These are phyloP conservation scores for Ylistrum balloti DNA, from an alignment of 1,140 invertebrate species.

Conservation along the genomic window DNA sequence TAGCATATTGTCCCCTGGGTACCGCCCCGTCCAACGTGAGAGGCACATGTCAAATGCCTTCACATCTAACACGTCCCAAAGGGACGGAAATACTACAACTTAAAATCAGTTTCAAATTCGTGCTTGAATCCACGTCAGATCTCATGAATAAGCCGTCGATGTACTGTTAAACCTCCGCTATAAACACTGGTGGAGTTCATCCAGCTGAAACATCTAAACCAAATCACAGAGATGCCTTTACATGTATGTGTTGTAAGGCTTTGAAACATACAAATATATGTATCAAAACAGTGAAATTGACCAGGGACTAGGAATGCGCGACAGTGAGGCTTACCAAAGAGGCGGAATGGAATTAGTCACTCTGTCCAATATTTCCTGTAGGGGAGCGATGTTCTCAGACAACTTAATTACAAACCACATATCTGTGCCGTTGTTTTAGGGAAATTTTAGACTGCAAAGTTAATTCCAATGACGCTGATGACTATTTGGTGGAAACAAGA, in stretches of 20 bases:
- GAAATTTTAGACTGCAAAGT: background rate
- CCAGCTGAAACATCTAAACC: background rate
- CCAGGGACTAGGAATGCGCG: background rate
- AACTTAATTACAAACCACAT: background rate
- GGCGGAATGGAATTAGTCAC: background rate
- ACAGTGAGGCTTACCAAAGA: background rate
- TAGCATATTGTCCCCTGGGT: background rate
- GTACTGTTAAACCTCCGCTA: background rate
- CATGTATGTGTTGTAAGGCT: background rate
- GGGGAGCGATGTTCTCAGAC: conserved; percentile 4
- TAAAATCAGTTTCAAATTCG: conserved; percentile 28
- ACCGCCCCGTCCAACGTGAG: background rate
- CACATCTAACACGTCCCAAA: background rate
- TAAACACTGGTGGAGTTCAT: background rate
- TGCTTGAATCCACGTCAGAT: conserved; percentile 7
- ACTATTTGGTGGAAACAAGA: conserved; percentile 1
- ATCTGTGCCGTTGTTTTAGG: background rate
- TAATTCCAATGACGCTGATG: conserved; percentile 9
- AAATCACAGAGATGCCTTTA: background rate
- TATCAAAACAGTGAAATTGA: background rate
- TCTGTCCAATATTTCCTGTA: background rate
- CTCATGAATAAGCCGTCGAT: background rate
- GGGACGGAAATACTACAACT: background rate
- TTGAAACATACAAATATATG: background rate
- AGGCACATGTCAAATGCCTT: background rate